Evolutionary conservation across 2,113 vertebrate species (phyloP).

Genomic region (Sprattus sprattus): DNA sequence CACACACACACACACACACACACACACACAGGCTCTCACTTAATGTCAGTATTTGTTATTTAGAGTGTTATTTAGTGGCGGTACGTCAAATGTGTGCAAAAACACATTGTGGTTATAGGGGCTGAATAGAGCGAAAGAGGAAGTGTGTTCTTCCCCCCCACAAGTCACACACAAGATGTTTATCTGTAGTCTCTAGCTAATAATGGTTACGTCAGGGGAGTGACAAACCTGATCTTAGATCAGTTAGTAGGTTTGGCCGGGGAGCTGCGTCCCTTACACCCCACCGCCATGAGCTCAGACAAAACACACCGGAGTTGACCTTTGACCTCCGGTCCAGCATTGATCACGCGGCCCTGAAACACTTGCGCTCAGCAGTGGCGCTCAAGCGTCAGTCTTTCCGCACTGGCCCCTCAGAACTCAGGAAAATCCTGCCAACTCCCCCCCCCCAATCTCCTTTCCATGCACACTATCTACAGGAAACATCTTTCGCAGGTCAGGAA

Average conservation of each 20-base stretch:
- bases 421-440: constrained; percentile 70
- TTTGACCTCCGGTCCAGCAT: neutral
- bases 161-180: too few species aligned
- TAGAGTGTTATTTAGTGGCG: too few species aligned
- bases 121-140: too few species aligned
- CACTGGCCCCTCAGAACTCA: constrained; percentile 53
- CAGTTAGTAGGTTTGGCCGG: neutral
- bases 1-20: constrained; percentile 10
- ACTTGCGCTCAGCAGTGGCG: neutral
- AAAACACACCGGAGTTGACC: neutral
- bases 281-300: neutral
- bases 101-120: too few species aligned
- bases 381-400: constrained; percentile 64
- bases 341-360: neutral
- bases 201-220: neutral
- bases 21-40: neutral
- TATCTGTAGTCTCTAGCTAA: neutral
- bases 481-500: constrained; percentile 92
- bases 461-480: constrained; percentile 91
- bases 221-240: neutral
- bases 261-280: neutral
- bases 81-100: too few species aligned
- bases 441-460: constrained; percentile 34
- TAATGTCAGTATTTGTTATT: too few species aligned
- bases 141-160: too few species aligned